phyloP scores from a whole-genome alignment of 2,113 vertebrate species.

The Nothoprocta perdicaria region DNA sequence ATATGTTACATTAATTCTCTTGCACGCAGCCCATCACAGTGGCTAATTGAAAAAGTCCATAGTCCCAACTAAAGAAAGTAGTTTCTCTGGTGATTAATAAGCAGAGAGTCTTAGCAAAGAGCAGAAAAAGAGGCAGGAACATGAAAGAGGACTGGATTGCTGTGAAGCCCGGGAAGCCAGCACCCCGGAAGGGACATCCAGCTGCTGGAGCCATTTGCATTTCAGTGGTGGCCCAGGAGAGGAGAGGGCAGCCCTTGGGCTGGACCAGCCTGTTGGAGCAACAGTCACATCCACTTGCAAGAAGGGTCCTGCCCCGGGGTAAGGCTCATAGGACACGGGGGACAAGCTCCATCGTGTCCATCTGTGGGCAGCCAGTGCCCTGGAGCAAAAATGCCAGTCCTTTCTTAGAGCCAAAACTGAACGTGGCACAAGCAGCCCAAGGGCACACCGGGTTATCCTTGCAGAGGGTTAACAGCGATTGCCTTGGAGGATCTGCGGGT shows the following conservation, averaged over 20 bases:
- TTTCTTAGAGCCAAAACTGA: too few species aligned
- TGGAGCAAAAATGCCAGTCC: too few species aligned
- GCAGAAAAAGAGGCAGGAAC: not conserved
- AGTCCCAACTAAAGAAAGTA: not conserved
- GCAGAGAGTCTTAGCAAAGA: not conserved
- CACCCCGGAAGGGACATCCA: too few species aligned
- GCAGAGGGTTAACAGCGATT: too few species aligned
- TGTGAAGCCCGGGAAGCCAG: too few species aligned
- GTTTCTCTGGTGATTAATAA: not conserved
- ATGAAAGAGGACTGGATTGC: not conserved
- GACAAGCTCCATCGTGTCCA: not conserved
- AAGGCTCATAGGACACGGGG: not conserved
- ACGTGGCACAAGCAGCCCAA: too few species aligned
- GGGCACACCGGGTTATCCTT: too few species aligned
- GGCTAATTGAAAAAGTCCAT: slow-evolving; percentile 32
- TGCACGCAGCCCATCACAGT: not conserved
- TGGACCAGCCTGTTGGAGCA: too few species aligned
- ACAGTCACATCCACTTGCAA: too few species aligned
- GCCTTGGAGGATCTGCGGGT: too few species aligned
- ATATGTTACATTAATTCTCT: slow-evolving; percentile 48
- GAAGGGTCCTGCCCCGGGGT: not conserved
- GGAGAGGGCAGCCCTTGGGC: not conserved
- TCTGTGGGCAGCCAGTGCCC: not conserved
- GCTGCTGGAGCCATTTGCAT: not conserved
- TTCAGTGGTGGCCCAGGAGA: not conserved